Conservation (phyloP, 2,888 invertebrate species). For the Aplocera efformata region DNA sequence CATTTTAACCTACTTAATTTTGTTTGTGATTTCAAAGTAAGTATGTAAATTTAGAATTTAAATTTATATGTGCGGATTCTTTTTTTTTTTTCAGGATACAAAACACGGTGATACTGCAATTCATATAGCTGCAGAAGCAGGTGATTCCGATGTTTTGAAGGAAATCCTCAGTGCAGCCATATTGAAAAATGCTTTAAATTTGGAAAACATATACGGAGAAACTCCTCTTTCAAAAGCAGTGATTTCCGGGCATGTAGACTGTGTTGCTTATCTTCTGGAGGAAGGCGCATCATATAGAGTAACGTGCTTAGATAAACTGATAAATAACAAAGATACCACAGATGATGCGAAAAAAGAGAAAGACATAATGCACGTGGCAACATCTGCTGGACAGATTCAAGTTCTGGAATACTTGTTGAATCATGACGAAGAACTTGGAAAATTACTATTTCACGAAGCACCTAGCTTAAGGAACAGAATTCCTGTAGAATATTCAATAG, state of each 20-base stretch:
- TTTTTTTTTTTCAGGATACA: constrained; percentile 25
- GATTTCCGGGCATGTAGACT: constrained; percentile 47
- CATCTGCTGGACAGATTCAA: constrained; percentile 61
- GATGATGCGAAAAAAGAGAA: constrained; percentile 4
- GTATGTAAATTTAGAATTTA: too few species aligned
- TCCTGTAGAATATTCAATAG: constrained; percentile 25
- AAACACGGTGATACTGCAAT: constrained; percentile 44
- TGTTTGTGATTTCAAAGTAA: too few species aligned
- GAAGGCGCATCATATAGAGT: constrained; percentile 49
- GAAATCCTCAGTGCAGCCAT: constrained; percentile 57
- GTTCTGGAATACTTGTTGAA: constrained; percentile 71
- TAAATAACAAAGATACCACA: neutral
- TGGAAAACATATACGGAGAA: constrained; percentile 51
- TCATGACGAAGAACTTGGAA: constrained; percentile 39
- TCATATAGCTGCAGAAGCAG: constrained; percentile 64
- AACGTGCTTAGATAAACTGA: constrained; percentile 1
- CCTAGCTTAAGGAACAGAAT: constrained; percentile 3
- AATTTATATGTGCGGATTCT: too few species aligned
- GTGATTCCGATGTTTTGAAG: constrained; percentile 58
- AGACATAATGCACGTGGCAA: constrained; percentile 24
- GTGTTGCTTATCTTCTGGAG: constrained; percentile 53
- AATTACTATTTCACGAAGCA: constrained; percentile 7
- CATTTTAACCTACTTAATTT: too few species aligned
- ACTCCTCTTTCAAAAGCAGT: constrained; percentile 66
- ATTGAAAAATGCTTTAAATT: constrained; percentile 32